A percentile compares a stretch with the other conserved stretches of the same genome.
Evolutionary conservation across 92 coral and sea anemone species (phyloP).

Genomic region (Meandrina meandrites): DNA sequence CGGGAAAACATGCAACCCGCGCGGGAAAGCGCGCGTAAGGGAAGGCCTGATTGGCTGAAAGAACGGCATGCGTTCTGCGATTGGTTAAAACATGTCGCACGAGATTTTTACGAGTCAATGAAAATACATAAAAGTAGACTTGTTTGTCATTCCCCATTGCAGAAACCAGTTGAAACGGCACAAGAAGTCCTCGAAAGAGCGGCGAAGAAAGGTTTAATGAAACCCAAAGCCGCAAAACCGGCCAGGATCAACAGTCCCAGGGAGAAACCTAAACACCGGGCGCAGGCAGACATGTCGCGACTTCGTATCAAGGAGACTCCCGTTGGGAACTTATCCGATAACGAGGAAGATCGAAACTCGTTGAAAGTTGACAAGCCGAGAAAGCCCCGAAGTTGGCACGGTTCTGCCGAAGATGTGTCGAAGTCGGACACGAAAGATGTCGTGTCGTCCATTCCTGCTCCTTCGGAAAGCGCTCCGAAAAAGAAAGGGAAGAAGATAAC

Average conservation of each 20-base stretch:
- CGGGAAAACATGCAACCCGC: too few relatives aligned
- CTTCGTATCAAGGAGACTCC: constrained; percentile 47
- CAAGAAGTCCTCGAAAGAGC: constrained; percentile 96
- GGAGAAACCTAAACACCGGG: constrained; percentile 55
- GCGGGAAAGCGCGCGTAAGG: not conserved
- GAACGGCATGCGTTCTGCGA: too few relatives aligned
- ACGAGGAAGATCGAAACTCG: constrained; percentile 59
- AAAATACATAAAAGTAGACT: not conserved
- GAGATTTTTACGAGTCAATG: not conserved
- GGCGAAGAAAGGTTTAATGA: constrained; percentile 94
- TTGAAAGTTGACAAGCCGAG: constrained; percentile 28
- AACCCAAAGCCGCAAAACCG: constrained; percentile 69
- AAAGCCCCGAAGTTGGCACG: constrained; percentile 67
- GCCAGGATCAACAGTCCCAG: constrained; percentile 61
- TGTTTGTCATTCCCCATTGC: not conserved
- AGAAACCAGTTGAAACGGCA: constrained; percentile 90
- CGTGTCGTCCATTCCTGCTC: constrained; percentile 15
- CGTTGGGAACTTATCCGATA: constrained; percentile 67
- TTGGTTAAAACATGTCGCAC: not conserved
- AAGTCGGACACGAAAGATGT: constrained; percentile 26
- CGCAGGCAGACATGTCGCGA: constrained; percentile 49
- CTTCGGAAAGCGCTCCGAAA: constrained; percentile 23
- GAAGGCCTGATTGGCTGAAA: not conserved
- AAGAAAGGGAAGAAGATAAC: constrained; percentile 4
- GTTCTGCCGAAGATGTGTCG: constrained; percentile 59